Percentiles rank a stretch among this genome's conserved stretches.
These are phyloP conservation scores for Myrmecobius fasciatus DNA, from an alignment of 2,113 vertebrate species.

Conservation along the genomic window DNA sequence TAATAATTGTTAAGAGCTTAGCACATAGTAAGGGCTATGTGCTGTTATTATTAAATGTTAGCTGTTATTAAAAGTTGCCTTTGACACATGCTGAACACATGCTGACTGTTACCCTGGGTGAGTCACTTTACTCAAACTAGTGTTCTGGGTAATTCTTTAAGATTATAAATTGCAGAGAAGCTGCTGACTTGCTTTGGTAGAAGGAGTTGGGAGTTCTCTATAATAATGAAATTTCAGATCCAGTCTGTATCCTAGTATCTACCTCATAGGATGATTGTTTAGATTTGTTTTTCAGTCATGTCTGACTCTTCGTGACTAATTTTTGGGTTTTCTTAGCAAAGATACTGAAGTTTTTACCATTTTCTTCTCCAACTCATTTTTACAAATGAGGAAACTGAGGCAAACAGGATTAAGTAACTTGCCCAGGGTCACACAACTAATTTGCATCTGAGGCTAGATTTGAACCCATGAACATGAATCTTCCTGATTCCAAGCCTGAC, in stretches of 20 bases:
- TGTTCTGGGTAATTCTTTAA: too few relatives aligned
- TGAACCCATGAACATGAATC: not conserved
- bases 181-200: not conserved
- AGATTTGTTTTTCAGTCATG: not conserved
- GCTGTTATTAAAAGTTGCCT: too few relatives aligned
- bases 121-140: too few relatives aligned
- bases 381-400: not conserved
- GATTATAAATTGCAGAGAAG: too few relatives aligned
- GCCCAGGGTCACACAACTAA: not conserved
- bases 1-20: too few relatives aligned
- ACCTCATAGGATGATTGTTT: not conserved
- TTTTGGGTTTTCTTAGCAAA: not conserved
- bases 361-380: not conserved
- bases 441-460: not conserved
- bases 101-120: too few relatives aligned
- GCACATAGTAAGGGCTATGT: too few relatives aligned
- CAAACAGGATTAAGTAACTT: not conserved
- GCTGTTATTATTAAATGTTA: too few relatives aligned
- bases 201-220: not conserved
- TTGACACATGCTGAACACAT: too few relatives aligned
- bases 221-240: not conserved
- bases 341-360: not conserved
- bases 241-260: not conserved
- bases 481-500: not conserved
- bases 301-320: too few relatives aligned